Evolutionary conservation across 2,888 invertebrate species (phyloP).

Genomic region (Abrostola triplasia): DNA sequence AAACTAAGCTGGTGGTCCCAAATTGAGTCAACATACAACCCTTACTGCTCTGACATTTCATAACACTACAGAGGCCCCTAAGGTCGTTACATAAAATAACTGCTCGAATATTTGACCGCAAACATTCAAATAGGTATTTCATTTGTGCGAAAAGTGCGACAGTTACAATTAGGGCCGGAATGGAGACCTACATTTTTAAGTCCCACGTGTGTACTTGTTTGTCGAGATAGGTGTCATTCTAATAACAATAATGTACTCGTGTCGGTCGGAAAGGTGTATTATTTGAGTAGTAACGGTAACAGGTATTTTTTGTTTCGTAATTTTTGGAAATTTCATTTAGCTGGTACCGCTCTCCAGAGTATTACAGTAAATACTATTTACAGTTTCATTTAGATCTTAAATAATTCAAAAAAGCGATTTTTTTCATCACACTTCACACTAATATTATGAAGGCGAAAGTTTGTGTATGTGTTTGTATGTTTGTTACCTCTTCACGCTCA

Average conservation of each 20-base stretch:
- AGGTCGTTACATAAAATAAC: constrained; percentile 22
- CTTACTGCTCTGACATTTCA: constrained; percentile 18
- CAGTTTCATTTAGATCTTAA: background rate
- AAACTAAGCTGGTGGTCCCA: constrained; percentile 11
- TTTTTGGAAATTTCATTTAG: background rate
- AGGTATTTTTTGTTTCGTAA: constrained; percentile 7
- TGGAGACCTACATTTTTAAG: constrained; percentile 17
- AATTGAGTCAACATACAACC: constrained; percentile 9
- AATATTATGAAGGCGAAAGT: too few relatives aligned
- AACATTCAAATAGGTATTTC: constrained; percentile 39
- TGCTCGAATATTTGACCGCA: constrained; percentile 23
- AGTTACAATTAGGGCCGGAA: constrained; percentile 35
- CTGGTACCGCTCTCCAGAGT: constrained; percentile 6
- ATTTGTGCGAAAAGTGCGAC: constrained; percentile 8
- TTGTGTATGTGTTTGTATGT: too few relatives aligned
- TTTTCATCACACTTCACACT: too few relatives aligned
- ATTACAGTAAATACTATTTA: constrained; percentile 16
- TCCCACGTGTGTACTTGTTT: constrained; percentile 15
- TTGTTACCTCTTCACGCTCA: too few relatives aligned
- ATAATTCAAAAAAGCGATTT: too few relatives aligned
- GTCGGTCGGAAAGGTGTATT: background rate
- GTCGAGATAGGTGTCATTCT: constrained; percentile 19
- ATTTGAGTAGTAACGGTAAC: constrained; percentile 5
- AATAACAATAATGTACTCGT: constrained; percentile 37
- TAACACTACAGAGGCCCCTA: constrained; percentile 11